These are phyloP conservation scores for Caerostris darwini DNA, from an alignment of 1,140 invertebrate genomes.

Conservation along the genomic window DNA sequence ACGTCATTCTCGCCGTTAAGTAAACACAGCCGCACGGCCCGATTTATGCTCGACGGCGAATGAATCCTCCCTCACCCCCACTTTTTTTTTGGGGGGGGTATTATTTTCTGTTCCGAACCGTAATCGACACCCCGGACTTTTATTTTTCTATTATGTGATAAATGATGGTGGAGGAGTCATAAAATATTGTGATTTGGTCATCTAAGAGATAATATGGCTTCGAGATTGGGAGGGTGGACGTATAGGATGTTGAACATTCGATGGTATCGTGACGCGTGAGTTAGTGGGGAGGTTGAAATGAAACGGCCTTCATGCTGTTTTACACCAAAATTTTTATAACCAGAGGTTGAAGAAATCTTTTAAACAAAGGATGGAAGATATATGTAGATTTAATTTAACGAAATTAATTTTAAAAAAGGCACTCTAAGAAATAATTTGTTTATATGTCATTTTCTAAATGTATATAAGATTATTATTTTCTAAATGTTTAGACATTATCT, in stretches of 20 bases:
- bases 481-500: too few relatives aligned
- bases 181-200: conserved; percentile 69
- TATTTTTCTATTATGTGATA: conserved; percentile 53
- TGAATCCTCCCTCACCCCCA: background rate
- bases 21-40: conserved; percentile 43
- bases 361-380: too few relatives aligned
- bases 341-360: too few relatives aligned
- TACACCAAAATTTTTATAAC: too few relatives aligned
- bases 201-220: conserved; percentile 6
- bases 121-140: conserved; percentile 35
- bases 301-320: too few relatives aligned
- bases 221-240: background rate
- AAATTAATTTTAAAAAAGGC: too few relatives aligned
- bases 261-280: background rate
- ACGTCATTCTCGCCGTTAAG: conserved; percentile 14
- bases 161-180: conserved; percentile 55
- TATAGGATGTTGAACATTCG: background rate
- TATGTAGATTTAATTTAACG: too few relatives aligned
- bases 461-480: too few relatives aligned
- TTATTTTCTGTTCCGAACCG: background rate
- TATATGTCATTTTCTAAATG: too few relatives aligned
- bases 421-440: too few relatives aligned
- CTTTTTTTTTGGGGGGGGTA: background rate
- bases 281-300: background rate
- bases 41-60: background rate